Conservation (phyloP, 1,140 invertebrate genomes). For the Venturia canescens region DNA sequence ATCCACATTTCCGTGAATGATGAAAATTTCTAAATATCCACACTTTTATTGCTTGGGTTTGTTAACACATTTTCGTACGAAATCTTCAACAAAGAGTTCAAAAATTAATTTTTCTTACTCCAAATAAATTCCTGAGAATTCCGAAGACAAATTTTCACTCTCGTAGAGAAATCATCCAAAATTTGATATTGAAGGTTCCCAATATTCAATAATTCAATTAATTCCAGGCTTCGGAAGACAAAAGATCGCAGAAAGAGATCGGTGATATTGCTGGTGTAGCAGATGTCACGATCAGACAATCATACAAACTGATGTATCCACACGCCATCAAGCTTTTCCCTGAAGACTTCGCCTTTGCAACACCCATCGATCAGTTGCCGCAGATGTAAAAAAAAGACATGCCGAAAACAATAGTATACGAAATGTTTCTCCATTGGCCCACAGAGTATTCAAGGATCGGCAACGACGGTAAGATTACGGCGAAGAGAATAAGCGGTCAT, state of each 20-base stretch:
- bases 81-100: no score
- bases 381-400: slow-evolving; percentile 83
- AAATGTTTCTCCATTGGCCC: neutral
- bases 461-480: neutral
- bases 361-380: slow-evolving; percentile 95
- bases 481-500: neutral
- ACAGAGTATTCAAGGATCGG: neutral
- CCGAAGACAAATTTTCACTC: no score
- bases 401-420: slow-evolving; percentile 20
- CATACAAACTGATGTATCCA: slow-evolving; percentile 98
- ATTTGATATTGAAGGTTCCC: neutral
- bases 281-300: slow-evolving; percentile 98
- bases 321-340: slow-evolving; percentile 95
- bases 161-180: no score
- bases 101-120: no score
- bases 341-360: slow-evolving; percentile 96
- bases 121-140: no score
- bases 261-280: slow-evolving; percentile 99
- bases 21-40: neutral
- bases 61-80: no score
- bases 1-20: no score
- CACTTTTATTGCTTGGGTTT: no score
- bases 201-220: slow-evolving; percentile 29
- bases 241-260: slow-evolving; percentile 98
- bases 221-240: slow-evolving; percentile 92